A percentile compares a stretch with the other conserved stretches of the same genome.
phyloP scores from a whole-genome alignment of 2,797 vertebrate species.

The Atherinosoma microstoma region DNA sequence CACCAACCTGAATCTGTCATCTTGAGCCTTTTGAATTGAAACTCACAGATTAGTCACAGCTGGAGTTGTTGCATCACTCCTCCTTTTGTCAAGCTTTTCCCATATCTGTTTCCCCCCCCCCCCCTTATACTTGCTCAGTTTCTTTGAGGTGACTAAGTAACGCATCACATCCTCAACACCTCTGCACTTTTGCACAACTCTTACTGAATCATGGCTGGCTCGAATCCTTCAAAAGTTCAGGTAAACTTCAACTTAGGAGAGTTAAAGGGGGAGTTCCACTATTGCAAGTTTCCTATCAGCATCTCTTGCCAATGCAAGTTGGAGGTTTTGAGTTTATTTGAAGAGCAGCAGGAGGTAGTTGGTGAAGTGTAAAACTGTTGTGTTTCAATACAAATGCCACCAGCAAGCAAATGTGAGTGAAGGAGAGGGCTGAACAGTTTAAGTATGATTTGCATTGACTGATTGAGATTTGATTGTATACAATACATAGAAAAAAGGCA shows the following conservation, averaged over 20 bases:
- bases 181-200: conserved; percentile 19
- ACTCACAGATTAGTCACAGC: conserved; percentile 40
- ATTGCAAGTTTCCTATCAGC: not conserved
- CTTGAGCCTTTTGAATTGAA: conserved; percentile 2
- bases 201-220: conserved; percentile 10
- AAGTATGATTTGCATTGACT: no score
- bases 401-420: no score
- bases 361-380: not conserved
- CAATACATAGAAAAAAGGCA: no score
- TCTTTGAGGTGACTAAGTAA: conserved; percentile 13
- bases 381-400: no score
- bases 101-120: no score
- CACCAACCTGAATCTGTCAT: conserved; percentile 27
- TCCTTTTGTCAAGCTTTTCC: not conserved
- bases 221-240: conserved; percentile 3
- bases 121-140: not conserved
- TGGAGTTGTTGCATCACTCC: conserved; percentile 6
- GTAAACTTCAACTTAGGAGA: not conserved
- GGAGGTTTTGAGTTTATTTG: not conserved
- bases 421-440: no score
- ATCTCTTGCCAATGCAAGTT: not conserved
- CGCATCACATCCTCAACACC: conserved; percentile 20
- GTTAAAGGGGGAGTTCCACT: not conserved
- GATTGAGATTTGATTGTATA: no score
- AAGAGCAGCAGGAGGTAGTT: not conserved